Base-by-base conservation (phyloP, 2,113 vertebrate species). In the Hipposideros armiger region DNA sequence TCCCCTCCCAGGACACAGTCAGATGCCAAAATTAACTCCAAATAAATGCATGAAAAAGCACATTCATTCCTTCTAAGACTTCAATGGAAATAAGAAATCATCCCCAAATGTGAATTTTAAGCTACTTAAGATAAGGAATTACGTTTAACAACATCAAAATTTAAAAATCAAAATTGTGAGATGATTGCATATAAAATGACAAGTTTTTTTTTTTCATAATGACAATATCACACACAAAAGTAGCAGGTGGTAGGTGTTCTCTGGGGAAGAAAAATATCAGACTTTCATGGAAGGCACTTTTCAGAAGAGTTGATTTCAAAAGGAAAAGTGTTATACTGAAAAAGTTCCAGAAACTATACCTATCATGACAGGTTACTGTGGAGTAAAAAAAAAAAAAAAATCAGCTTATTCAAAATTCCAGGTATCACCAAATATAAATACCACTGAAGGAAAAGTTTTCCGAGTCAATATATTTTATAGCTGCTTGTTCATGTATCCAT, bases 231-330 rank as follows among this genome's bases (percentile, higher is more conserved):
- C 47, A 87, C n/a, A 90, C 72, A 91, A 97, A 97, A 83, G 42
- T 42, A 95, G 94, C 94, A 97, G 89, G 78, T 97, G 47, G 60
- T 93, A 64, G 92, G 69, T 95, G 74, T 97, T 76, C 83, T 94
- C 92, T 97, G 47, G 95, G 70, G 87, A 95, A 85, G 77, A 93
- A 96, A 97, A 96, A 97, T 11, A n/a, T 58, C 89, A 98, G 95
- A 78, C 66, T 67, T 96, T 90, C 69, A 94, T 2, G 86, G 87
- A 78, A 87, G 85, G 77, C 54, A 47, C 60, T 97, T 97, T 97
- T 91, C 96, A 84, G 95, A 97, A 94, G n/a, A 95, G 95, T 96
- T 97, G 96, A 91, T 85, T 94, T 98, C 87, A 97, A 95, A 92
- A 86, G 74, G 73, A 94, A 93, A 95, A 93, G 9, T 47, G 45